Percentiles rank a stretch among this genome's conserved stretches.
Conservation (phyloP, 2,113 vertebrate genomes). For the Labeo rohita region DNA sequence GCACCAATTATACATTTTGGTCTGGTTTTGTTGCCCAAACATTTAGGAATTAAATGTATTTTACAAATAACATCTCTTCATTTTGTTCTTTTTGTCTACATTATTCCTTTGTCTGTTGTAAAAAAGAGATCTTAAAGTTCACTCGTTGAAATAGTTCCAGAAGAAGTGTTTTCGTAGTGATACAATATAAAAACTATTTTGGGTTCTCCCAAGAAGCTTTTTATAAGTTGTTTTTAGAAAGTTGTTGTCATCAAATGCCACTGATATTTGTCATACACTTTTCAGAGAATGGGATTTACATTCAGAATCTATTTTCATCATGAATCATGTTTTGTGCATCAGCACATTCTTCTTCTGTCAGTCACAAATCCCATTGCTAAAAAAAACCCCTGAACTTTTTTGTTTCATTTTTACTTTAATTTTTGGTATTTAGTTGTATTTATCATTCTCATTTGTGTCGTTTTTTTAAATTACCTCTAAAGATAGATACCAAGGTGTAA, state of each 20-base stretch:
- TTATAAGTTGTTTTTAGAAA: neutral
- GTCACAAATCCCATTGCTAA: neutral
- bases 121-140: neutral
- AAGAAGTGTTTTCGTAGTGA: neutral
- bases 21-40: slow-evolving; percentile 74
- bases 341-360: neutral
- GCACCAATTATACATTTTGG: slow-evolving; percentile 62
- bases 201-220: too few relatives aligned
- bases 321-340: neutral
- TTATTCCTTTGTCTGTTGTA: neutral
- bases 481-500: neutral
- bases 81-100: slow-evolving; percentile 42
- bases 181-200: too few relatives aligned
- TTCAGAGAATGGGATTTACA: neutral
- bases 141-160: neutral
- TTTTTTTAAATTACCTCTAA: neutral
- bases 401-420: neutral
- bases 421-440: neutral
- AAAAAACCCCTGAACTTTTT: neutral
- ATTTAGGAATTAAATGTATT: slow-evolving; percentile 84
- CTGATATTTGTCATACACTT: neutral
- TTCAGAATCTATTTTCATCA: neutral
- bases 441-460: neutral
- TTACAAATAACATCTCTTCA: slow-evolving; percentile 71
- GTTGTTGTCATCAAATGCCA: neutral